A percentile compares a stretch with the other conserved stretches of the same genome.
Conservation (phyloP, 2,797 vertebrate genomes). For the Balearica regulorum region DNA sequence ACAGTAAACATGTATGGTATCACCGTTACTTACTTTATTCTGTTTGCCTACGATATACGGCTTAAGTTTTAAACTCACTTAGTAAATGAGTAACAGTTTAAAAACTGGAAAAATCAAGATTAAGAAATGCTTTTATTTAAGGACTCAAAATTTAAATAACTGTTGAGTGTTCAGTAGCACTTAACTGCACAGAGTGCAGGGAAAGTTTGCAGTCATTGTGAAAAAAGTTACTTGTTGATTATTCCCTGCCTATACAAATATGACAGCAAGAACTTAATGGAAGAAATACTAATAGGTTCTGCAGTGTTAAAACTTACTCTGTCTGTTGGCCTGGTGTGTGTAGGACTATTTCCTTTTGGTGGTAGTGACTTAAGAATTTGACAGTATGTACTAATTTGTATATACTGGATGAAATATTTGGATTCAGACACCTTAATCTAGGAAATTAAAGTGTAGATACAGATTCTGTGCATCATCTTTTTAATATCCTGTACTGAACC, state of each 20-base stretch:
- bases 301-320: background rate
- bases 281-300: background rate
- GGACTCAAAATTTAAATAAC: background rate
- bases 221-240: background rate
- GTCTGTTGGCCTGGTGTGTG: background rate
- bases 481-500: background rate
- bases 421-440: background rate
- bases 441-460: background rate
- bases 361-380: background rate
- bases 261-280: background rate
- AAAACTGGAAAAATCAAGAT: background rate
- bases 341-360: background rate
- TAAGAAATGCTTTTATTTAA: background rate
- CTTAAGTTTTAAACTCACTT: background rate
- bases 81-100: background rate
- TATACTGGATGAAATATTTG: background rate
- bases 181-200: background rate
- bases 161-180: background rate
- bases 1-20: constrained; percentile 74
- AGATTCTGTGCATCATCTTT: background rate
- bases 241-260: background rate
- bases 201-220: background rate
- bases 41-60: background rate
- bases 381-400: background rate
- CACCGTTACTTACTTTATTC: background rate